Evolutionary conservation across 2,888 invertebrate species (phyloP).

Genomic region (Protodeltote pygarga): DNA sequence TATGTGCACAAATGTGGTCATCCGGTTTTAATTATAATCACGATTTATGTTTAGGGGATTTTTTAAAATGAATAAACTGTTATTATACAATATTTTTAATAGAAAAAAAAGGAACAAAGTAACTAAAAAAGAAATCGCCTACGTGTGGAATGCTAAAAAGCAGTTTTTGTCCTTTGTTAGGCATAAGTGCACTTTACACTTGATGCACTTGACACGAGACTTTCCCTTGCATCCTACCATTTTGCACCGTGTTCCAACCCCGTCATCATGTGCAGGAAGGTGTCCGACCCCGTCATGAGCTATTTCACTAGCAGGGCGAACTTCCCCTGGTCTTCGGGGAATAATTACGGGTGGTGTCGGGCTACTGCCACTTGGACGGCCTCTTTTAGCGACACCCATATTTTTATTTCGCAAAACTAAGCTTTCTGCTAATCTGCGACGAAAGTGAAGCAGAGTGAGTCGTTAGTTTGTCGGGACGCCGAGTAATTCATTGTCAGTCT

Average conservation of each 20-base stretch:
- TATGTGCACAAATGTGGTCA: slow-evolving; percentile 38
- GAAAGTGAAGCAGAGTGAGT: slow-evolving; percentile 45
- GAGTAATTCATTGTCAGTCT: slow-evolving; percentile 36
- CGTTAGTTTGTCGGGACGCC: slow-evolving; percentile 39
- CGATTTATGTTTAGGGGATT: slow-evolving; percentile 12
- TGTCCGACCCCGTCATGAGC: background rate
- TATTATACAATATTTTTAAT: background rate
- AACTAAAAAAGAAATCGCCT: background rate
- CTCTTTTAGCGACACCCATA: slow-evolving; percentile 38
- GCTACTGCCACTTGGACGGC: slow-evolving; percentile 44
- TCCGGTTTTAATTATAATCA: slow-evolving; percentile 23
- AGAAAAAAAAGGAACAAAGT: background rate
- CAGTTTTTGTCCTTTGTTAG: background rate
- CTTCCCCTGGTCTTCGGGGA: slow-evolving; percentile 47
- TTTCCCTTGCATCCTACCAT: slow-evolving; percentile 1
- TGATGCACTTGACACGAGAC: background rate
- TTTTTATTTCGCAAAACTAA: slow-evolving; percentile 45
- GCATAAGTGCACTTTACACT: background rate
- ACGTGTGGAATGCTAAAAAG: background rate
- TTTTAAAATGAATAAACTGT: slow-evolving; percentile 3
- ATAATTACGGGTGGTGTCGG: slow-evolving; percentile 33
- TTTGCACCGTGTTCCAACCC: background rate
- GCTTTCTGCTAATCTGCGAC: slow-evolving; percentile 41
- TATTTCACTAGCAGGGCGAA: slow-evolving; percentile 24
- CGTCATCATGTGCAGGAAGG: background rate